These are phyloP conservation scores for Dissostichus mawsoni DNA, from an alignment of 2,113 vertebrate species.

Conservation along the genomic window DNA sequence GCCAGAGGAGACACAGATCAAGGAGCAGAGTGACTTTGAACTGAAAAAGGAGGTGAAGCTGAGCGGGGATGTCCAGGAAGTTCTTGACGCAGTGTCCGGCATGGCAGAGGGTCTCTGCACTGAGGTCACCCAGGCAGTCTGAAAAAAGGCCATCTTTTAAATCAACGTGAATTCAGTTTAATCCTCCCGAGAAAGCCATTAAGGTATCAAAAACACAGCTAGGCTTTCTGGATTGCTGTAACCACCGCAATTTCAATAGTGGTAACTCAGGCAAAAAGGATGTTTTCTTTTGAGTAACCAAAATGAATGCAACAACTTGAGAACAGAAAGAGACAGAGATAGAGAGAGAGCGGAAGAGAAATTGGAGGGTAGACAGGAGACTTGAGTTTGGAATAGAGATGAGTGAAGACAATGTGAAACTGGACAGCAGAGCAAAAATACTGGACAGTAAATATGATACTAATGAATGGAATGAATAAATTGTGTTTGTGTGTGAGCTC, in stretches of 20 bases:
- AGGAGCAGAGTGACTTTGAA: slow-evolving; percentile 78
- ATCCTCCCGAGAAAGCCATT: slow-evolving; percentile 60
- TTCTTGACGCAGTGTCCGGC: slow-evolving; percentile 62
- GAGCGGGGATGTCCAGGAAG: slow-evolving; percentile 65
- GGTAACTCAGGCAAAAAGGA: slow-evolving; percentile 72
- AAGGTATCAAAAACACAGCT: slow-evolving; percentile 60
- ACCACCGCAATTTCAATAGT: slow-evolving; percentile 64
- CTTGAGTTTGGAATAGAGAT: slow-evolving; percentile 33
- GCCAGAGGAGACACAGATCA: slow-evolving; percentile 65
- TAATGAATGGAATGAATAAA: slow-evolving; percentile 69
- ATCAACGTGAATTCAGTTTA: slow-evolving; percentile 67
- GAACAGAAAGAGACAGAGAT: slow-evolving; percentile 32
- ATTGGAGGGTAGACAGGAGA: slow-evolving; percentile 36
- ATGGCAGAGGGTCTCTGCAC: slow-evolving; percentile 70
- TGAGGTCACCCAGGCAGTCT: slow-evolving; percentile 78
- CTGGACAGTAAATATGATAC: slow-evolving; percentile 61
- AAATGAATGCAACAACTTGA: slow-evolving; percentile 75
- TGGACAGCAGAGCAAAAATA: slow-evolving; percentile 58
- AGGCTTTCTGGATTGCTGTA: slow-evolving; percentile 67
- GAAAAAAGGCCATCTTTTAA: slow-evolving; percentile 60
- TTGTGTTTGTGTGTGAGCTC: slow-evolving; percentile 74
- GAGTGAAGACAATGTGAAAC: slow-evolving; percentile 34
- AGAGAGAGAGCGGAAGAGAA: slow-evolving; percentile 17
- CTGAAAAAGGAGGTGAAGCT: slow-evolving; percentile 82
- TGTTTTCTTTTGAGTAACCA: slow-evolving; percentile 75